Conservation (phyloP, 2,888 invertebrate species). For the Pecten maximus region DNA sequence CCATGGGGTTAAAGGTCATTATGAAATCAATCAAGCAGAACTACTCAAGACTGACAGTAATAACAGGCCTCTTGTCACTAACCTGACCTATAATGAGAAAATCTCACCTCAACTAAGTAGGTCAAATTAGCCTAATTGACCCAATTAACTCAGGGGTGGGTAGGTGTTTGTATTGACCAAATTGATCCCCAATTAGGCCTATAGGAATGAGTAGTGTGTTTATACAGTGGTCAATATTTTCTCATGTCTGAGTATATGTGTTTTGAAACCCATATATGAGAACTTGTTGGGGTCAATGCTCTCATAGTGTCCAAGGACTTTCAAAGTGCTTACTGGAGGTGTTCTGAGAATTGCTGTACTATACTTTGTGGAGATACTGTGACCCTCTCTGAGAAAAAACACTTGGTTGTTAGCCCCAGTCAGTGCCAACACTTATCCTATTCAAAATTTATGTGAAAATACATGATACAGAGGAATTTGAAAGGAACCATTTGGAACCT, state of each 20-base stretch:
- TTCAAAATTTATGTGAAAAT: not conserved
- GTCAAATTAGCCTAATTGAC: constrained; percentile 33
- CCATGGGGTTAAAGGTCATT: constrained; percentile 20
- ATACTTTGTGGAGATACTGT: not conserved
- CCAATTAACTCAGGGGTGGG: not conserved
- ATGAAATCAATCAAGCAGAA: not conserved
- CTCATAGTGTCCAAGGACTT: constrained; percentile 10
- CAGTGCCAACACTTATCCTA: not conserved
- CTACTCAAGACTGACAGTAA: constrained; percentile 29
- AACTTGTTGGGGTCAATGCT: not conserved
- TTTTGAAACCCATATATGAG: constrained; percentile 29
- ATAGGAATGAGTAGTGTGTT: not conserved
- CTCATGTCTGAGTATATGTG: not conserved
- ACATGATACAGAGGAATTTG: not conserved
- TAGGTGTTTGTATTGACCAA: not conserved
- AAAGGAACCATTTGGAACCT: not conserved
- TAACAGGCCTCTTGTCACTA: not conserved
- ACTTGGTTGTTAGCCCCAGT: not conserved
- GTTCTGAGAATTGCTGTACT: not conserved
- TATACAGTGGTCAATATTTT: constrained; percentile 22
- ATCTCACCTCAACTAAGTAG: constrained; percentile 23
- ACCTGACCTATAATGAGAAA: constrained; percentile 18
- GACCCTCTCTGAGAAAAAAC: not conserved
- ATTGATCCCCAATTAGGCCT: not conserved
- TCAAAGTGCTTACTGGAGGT: not conserved